Evolutionary conservation across 2,113 vertebrate genomes (phyloP).

Genomic region (Caloenas nicobarica): DNA sequence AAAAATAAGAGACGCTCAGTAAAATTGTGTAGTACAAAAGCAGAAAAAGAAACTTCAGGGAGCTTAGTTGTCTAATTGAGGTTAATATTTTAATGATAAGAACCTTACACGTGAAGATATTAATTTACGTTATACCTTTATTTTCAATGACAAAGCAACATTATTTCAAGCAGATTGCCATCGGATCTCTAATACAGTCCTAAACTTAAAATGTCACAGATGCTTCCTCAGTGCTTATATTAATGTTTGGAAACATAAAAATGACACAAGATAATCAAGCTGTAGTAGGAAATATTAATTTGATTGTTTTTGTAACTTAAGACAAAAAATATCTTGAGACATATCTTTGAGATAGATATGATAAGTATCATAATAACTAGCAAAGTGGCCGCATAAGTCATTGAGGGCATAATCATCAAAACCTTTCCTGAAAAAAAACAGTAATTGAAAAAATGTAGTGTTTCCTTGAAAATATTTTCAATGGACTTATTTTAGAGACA

Average conservation of each 20-base stretch:
- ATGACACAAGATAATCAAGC: not conserved
- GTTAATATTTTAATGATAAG: not conserved
- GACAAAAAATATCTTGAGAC: not conserved
- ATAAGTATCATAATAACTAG: not conserved
- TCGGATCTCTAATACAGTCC: not conserved
- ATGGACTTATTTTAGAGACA: not conserved
- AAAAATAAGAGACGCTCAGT: not conserved
- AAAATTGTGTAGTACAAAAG: not conserved
- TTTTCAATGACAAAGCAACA: not conserved
- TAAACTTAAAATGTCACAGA: not conserved
- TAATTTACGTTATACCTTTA: not conserved
- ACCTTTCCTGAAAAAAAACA: not conserved
- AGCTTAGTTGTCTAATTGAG: not conserved
- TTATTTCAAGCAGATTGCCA: not conserved
- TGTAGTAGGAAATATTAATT: not conserved
- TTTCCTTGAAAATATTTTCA: conserved; percentile 42
- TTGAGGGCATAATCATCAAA: not conserved
- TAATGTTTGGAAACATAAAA: not conserved
- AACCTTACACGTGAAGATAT: not conserved
- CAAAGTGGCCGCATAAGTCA: conserved; percentile 1
- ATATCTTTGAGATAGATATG: not conserved
- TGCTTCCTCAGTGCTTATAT: not conserved
- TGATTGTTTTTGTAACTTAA: not conserved
- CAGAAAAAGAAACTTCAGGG: not conserved
- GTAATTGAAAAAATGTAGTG: not conserved